A percentile compares a stretch with the other conserved stretches of the same genome.
phyloP scores from a whole-genome alignment of 30 jellyfish, hydroid and myxozoan genomes.

The Aurelia aurita complex sp. Pacific region DNA sequence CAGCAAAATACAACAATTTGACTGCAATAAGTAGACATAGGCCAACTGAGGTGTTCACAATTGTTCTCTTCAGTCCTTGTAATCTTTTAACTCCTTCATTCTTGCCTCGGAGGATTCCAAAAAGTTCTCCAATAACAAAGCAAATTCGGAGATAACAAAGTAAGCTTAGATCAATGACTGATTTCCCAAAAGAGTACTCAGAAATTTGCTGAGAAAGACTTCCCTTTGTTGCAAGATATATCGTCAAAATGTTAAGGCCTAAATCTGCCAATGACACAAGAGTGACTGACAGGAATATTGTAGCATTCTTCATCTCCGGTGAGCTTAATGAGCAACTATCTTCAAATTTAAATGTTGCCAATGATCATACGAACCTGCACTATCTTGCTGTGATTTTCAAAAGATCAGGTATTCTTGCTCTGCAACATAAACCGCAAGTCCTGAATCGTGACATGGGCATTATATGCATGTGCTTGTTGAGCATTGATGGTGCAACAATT shows the following conservation, averaged over 20 bases:
- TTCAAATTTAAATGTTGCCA: no score
- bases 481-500: no score
- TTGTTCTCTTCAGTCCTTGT: slow-evolving; percentile 15
- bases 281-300: background rate
- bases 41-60: slow-evolving; percentile 29
- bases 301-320: background rate
- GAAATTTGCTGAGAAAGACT: background rate
- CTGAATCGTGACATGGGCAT: no score
- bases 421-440: no score
- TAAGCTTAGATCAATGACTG: slow-evolving; percentile 42
- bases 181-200: slow-evolving; percentile 55
- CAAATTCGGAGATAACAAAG: slow-evolving; percentile 62
- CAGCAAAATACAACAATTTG: slow-evolving; percentile 78
- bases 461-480: no score
- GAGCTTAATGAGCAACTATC: no score
- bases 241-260: slow-evolving; percentile 10
- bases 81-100: slow-evolving; percentile 32
- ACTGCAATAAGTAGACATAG: slow-evolving; percentile 44
- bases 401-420: no score
- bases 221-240: slow-evolving; percentile 12
- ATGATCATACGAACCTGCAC: no score
- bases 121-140: slow-evolving; percentile 41
- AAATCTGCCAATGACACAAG: slow-evolving; percentile 5
- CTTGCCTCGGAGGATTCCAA: slow-evolving; percentile 45
- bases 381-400: no score